Evolutionary conservation across 2,888 invertebrate species (phyloP).

Genomic region (Drosophila fulvimacula): DNA sequence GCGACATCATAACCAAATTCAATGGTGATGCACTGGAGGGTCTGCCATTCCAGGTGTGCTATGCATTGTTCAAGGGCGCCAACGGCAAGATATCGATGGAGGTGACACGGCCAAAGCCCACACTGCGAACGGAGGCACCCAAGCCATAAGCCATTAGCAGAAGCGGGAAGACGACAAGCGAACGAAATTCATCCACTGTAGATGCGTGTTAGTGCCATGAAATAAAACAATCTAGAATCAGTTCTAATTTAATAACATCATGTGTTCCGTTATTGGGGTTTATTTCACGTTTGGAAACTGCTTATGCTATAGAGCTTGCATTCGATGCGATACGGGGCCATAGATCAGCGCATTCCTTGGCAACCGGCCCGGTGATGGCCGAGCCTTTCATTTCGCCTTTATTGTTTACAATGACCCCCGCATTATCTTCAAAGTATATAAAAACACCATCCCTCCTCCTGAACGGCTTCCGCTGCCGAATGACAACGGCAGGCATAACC

Average conservation of each 20-base stretch:
- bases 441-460: constrained; percentile 99
- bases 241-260: constrained; percentile 70
- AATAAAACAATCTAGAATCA: constrained; percentile 57
- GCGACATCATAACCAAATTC: constrained; percentile 95
- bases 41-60: constrained; percentile 93
- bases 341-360: constrained; percentile 99
- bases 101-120: constrained; percentile 92
- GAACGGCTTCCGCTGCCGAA: constrained; percentile 99
- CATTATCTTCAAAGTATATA: constrained; percentile 99
- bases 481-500: constrained; percentile 99
- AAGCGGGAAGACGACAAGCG: not conserved
- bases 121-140: constrained; percentile 80
- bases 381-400: constrained; percentile 99
- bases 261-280: constrained; percentile 70
- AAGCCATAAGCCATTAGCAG: constrained; percentile 46
- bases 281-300: constrained; percentile 54
- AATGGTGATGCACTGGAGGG: constrained; percentile 93
- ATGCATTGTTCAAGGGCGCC: constrained; percentile 94
- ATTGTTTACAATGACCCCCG: constrained; percentile 99
- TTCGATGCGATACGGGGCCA: constrained; percentile 99
- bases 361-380: constrained; percentile 99
- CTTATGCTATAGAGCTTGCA: constrained; percentile 98
- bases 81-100: constrained; percentile 93
- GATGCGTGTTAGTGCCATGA: constrained; percentile 29
- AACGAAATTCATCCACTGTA: constrained; percentile 26